These are phyloP conservation scores for Acleris cristana DNA, from an alignment of 2,888 invertebrate species.

Conservation along the genomic window DNA sequence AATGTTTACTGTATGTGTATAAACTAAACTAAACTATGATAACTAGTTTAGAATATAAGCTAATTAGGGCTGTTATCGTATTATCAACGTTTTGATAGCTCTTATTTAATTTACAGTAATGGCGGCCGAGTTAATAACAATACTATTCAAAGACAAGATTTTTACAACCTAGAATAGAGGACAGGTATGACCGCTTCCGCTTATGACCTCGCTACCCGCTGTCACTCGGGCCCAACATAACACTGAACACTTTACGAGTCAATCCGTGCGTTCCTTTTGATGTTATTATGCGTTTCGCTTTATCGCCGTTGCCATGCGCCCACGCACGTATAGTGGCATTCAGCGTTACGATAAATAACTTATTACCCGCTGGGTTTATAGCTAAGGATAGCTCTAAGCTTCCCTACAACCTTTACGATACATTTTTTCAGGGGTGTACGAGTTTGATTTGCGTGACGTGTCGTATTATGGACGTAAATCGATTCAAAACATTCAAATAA, in stretches of 20 bases:
- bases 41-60: too few species aligned
- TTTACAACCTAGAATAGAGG: too few species aligned
- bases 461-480: not conserved
- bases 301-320: constrained; percentile 66
- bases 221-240: constrained; percentile 52
- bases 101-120: too few species aligned
- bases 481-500: too few species aligned
- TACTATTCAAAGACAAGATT: too few species aligned
- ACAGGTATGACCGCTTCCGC: not conserved
- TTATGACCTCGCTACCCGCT: constrained; percentile 50
- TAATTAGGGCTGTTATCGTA: too few species aligned
- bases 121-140: too few species aligned
- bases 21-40: too few species aligned
- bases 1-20: too few species aligned
- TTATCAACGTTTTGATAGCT: too few species aligned
- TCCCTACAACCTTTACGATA: constrained; percentile 4
- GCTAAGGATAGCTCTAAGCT: constrained; percentile 6
- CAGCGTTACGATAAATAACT: constrained; percentile 67
- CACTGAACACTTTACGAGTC: constrained; percentile 73
- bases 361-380: constrained; percentile 43
- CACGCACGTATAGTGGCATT: constrained; percentile 69
- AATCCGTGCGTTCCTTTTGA: constrained; percentile 70
- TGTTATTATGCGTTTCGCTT: constrained; percentile 75
- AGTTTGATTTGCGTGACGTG: constrained; percentile 1
- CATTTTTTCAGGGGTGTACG: constrained; percentile 38